phyloP scores from a whole-genome alignment of 1,140 invertebrate genomes.

The Zaprionus inermis region DNA sequence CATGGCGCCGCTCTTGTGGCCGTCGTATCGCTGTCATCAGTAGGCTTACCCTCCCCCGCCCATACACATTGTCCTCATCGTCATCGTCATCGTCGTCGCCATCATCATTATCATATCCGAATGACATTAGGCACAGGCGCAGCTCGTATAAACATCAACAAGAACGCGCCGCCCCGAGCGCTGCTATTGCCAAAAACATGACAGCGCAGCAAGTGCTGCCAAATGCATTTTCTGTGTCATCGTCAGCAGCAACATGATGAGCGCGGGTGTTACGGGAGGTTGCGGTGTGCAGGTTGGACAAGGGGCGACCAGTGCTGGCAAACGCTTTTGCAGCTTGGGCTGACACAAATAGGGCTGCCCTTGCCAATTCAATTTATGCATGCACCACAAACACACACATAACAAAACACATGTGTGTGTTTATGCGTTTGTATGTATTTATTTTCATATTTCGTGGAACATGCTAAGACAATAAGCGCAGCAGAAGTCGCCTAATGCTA shows the following conservation, averaged over 20 bases:
- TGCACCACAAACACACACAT: background rate
- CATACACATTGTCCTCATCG: background rate
- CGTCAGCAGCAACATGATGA: background rate
- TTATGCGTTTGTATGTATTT: background rate
- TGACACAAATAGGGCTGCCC: conserved; percentile 32
- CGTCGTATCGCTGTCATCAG: conserved; percentile 6
- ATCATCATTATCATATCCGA: conserved; percentile 36
- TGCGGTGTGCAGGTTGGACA: background rate
- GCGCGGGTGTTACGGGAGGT: background rate
- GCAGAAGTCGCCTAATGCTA: conserved; percentile 12
- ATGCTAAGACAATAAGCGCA: conserved; percentile 10
- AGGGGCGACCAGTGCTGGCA: conserved; percentile 18
- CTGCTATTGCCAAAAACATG: conserved; percentile 36
- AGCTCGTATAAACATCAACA: conserved; percentile 48
- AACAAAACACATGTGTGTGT: background rate
- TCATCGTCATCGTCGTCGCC: conserved; percentile 20
- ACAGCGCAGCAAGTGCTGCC: conserved; percentile 17
- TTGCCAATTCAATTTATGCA: conserved; percentile 37
- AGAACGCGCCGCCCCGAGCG: background rate
- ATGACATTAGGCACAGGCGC: conserved; percentile 35
- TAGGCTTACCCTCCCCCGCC: too few relatives aligned
- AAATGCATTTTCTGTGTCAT: conserved; percentile 41
- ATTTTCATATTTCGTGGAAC: background rate
- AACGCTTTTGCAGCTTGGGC: conserved; percentile 6
- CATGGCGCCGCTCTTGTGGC: conserved; percentile 18